These are phyloP conservation scores for Ischnus inquisitorius DNA, from an alignment of 2,888 invertebrate species.

Conservation along the genomic window DNA sequence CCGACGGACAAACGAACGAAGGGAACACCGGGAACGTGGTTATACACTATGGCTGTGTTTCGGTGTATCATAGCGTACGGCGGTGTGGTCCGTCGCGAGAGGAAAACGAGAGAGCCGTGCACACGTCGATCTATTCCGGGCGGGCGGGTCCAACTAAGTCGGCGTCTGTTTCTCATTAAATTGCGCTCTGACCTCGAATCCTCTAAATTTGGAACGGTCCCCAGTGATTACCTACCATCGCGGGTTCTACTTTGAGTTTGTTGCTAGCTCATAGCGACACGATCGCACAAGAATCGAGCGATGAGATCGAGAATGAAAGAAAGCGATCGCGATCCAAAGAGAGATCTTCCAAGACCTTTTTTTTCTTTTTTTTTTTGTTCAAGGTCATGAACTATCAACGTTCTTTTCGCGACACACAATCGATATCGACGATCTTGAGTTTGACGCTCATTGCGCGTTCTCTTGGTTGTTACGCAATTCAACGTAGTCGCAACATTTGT, in stretches of 20 bases:
- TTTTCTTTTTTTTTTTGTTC: constrained; percentile 35
- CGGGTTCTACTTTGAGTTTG: constrained; percentile 56
- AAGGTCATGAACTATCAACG: constrained; percentile 3
- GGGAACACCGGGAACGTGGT: constrained; percentile 49
- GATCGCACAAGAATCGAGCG: constrained; percentile 27
- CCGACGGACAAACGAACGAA: constrained; percentile 60
- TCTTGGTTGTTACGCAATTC: no score
- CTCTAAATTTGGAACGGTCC: constrained; percentile 84
- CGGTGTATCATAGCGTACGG: constrained; percentile 25
- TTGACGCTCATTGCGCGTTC: neutral
- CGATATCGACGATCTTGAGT: neutral
- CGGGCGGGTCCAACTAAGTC: constrained; percentile 81
- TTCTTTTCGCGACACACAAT: neutral
- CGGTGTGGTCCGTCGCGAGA: constrained; percentile 52
- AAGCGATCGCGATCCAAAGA: constrained; percentile 28
- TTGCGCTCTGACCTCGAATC: constrained; percentile 84
- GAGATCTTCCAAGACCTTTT: constrained; percentile 1
- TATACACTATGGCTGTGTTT: constrained; percentile 31
- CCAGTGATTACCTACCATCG: constrained; percentile 80
- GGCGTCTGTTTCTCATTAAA: constrained; percentile 85
- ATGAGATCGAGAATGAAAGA: constrained; percentile 16
- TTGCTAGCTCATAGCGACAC: constrained; percentile 36
- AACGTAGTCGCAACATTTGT: neutral
- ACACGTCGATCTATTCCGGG: constrained; percentile 83
- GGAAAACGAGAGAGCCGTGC: constrained; percentile 56